Base-by-base conservation (phyloP, 2,888 invertebrate genomes). In the Hecatera dysodea region DNA sequence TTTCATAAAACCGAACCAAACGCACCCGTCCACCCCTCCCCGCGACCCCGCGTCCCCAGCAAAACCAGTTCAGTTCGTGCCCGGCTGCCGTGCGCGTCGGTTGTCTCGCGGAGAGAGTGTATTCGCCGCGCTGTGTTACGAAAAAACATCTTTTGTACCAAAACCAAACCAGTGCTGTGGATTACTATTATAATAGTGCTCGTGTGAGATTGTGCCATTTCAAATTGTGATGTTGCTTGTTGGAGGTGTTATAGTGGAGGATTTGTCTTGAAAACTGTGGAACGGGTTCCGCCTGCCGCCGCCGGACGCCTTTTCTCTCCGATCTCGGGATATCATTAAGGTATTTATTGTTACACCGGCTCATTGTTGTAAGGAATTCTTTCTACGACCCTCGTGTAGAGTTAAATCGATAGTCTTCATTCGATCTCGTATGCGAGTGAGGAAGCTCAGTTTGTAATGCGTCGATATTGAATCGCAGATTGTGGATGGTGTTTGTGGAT, bases 271-370 rank as follows among this genome's bases (percentile, higher is more conserved):
- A 92, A 90, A 91, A 94, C 89, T 91, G 92, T 94, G 91, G 92
- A 92, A 92, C 93, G 94, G 92, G 93, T 92, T 88, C 90, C 90
- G 92, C 91, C 91, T 92, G 92, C 92, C 87, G 92, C 86, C 87
- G 91, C 90, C 92, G 93, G 95, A 94, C 95, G 96, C 94, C 92
- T 94, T 93, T 93, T 93, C 94, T 91, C 92, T 93, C 92, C 90
- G 93, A 93, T 94, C 95, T 93, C 92, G 92, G 95, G 96, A 95
- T 96, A 96, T 95, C 96, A 96, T 95, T 95, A 95, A 95, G 96
- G 96, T 96, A 96, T 96, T 95, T 96, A 95, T 95, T 95, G 96
- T 96, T 93, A 95, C 95, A 95, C 94, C 93, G 93, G 92, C 91
- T 95, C 94, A 95, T 96, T 95, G 96, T 95, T 95, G 92, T 94